Evolutionary conservation across 2,888 invertebrate genomes (phyloP).

Genomic region (Unio delphinus): DNA sequence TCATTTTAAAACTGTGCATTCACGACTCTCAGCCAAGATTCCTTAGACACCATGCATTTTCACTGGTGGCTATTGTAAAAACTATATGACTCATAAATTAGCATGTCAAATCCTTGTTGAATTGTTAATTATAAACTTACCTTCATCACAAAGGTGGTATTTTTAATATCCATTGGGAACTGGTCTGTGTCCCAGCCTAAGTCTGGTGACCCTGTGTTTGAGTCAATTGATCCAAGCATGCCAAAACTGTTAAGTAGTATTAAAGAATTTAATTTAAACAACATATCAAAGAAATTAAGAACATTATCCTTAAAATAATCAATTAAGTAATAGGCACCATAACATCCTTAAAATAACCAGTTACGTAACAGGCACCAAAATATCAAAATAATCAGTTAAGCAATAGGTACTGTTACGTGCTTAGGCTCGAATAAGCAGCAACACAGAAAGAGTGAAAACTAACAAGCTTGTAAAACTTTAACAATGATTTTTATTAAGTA

Average conservation of each 20-base stretch:
- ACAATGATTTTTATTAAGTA: too few species aligned
- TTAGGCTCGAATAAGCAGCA: too few species aligned
- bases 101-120: too few species aligned
- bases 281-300: neutral
- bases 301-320: neutral
- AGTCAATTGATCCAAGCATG: constrained; percentile 77
- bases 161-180: constrained; percentile 75
- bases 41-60: too few species aligned
- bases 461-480: too few species aligned
- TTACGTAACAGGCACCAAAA: neutral
- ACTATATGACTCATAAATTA: too few species aligned
- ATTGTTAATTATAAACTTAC: constrained; percentile 31
- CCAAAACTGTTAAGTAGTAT: constrained; percentile 73
- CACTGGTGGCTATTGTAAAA: too few species aligned
- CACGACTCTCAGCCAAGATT: too few species aligned
- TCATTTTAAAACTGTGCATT: too few species aligned
- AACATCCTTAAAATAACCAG: neutral
- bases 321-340: neutral
- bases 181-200: constrained; percentile 74
- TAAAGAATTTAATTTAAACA: neutral
- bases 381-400: too few species aligned
- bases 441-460: too few species aligned
- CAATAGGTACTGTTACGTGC: too few species aligned
- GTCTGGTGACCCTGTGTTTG: constrained; percentile 74
- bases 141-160: constrained; percentile 77